Conservation (phyloP, 2,113 vertebrate genomes). For the Capreolus pygargus region DNA sequence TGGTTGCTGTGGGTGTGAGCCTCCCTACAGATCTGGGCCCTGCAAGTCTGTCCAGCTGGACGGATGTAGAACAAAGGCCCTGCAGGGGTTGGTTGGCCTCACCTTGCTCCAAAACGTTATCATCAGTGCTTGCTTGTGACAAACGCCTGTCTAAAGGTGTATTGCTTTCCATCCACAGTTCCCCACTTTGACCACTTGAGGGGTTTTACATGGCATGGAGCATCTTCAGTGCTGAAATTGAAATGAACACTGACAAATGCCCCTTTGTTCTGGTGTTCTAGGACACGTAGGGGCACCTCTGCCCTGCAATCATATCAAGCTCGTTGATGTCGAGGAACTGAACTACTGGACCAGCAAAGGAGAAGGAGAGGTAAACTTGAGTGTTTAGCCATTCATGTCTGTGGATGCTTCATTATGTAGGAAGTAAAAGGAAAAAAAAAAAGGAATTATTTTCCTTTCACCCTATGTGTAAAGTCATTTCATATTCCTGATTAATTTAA, state of each 20-base stretch:
- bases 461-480: not conserved
- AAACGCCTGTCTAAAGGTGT: not conserved
- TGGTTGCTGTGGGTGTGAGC: not conserved
- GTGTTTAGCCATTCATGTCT: not conserved
- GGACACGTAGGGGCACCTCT: slow-evolving; percentile 97
- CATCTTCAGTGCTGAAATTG: not conserved
- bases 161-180: not conserved
- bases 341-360: slow-evolving; percentile 96
- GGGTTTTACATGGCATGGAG: not conserved
- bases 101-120: not conserved
- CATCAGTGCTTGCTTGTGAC: not conserved
- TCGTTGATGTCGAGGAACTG: slow-evolving; percentile 95
- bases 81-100: not conserved
- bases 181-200: not conserved
- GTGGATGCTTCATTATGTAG: not conserved
- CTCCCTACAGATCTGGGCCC: not conserved
- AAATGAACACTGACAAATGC: slow-evolving; percentile 52
- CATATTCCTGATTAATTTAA: not conserved
- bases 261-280: slow-evolving; percentile 77
- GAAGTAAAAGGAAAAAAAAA: not conserved
- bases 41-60: not conserved
- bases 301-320: slow-evolving; percentile 96
- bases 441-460: not conserved
- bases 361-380: slow-evolving; percentile 92
- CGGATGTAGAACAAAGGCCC: not conserved